Percentiles rank a stretch among this genome's conserved stretches.
phyloP scores from a whole-genome alignment of 2,888 invertebrate genomes.

The Leptarthrus brevirostris region DNA sequence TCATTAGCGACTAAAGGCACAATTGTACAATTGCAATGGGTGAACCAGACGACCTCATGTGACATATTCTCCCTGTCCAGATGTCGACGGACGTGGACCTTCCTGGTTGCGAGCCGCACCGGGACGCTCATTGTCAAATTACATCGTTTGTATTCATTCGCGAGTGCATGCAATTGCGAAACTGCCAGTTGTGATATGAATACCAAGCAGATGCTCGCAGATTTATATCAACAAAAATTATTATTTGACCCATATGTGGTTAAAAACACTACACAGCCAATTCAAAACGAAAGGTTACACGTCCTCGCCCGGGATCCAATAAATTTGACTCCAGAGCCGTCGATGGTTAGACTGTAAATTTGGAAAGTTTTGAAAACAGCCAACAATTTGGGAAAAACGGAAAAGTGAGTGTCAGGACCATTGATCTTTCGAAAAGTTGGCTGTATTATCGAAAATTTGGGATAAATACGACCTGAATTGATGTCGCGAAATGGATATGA shows the following conservation, averaged over 20 bases:
- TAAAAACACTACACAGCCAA: slow-evolving; percentile 8
- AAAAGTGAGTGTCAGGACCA: slow-evolving; percentile 12
- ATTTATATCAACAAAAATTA: slow-evolving; percentile 44
- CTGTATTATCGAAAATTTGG: background rate
- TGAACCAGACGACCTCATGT: too few relatives aligned
- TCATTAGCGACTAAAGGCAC: background rate
- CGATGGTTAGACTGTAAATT: slow-evolving; percentile 40
- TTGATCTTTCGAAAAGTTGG: background rate
- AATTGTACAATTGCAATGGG: background rate
- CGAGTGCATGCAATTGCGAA: slow-evolving; percentile 31
- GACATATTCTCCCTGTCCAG: too few relatives aligned
- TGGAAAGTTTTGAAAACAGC: slow-evolving; percentile 36
- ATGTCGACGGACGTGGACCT: too few relatives aligned
- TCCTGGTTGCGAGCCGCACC: background rate
- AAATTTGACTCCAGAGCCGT: slow-evolving; percentile 1
- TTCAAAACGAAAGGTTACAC: slow-evolving; percentile 8
- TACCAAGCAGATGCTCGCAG: slow-evolving; percentile 10
- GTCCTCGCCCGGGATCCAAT: background rate
- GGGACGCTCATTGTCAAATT: slow-evolving; percentile 7
- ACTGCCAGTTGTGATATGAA: slow-evolving; percentile 18
- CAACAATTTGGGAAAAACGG: background rate
- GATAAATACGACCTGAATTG: slow-evolving; percentile 1
- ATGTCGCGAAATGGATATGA: slow-evolving; percentile 7
- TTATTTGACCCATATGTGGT: slow-evolving; percentile 24
- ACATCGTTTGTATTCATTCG: slow-evolving; percentile 41